Evolutionary conservation across 2,888 invertebrate species (phyloP).

Genomic region (Eupeodes luniger): DNA sequence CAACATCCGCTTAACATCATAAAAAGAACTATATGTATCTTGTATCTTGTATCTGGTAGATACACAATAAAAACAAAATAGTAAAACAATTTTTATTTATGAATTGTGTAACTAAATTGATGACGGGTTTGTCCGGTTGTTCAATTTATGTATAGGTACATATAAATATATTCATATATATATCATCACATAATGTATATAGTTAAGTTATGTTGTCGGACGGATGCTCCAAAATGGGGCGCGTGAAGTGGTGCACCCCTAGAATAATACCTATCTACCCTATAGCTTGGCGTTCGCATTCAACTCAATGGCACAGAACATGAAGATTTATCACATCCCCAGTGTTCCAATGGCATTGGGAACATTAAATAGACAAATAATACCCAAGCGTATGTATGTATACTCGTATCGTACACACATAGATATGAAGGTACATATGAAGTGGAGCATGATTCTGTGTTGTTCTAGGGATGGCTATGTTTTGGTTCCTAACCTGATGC

Average conservation of each 20-base stretch:
- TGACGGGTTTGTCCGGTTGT: constrained; percentile 75
- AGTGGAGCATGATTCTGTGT: constrained; percentile 60
- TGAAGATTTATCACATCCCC: constrained; percentile 67
- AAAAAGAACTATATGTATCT: neutral
- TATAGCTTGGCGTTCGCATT: no score
- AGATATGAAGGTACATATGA: constrained; percentile 21
- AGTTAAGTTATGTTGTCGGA: neutral
- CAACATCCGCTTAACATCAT: constrained; percentile 65
- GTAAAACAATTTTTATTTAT: constrained; percentile 41
- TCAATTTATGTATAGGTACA: constrained; percentile 21
- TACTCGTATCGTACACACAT: no score
- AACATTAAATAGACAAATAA: constrained; percentile 71
- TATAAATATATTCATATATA: neutral
- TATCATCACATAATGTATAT: no score
- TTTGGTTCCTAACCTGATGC: constrained; percentile 7
- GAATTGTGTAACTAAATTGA: constrained; percentile 68
- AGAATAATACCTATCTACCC: neutral
- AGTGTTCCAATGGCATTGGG: constrained; percentile 67
- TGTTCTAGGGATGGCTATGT: neutral
- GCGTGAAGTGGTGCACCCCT: constrained; percentile 35
- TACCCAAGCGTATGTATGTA: constrained; percentile 53
- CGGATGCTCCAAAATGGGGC: constrained; percentile 54
- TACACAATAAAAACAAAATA: constrained; percentile 14
- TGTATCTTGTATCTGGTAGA: neutral
- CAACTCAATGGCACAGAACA: constrained; percentile 24